These are phyloP conservation scores for Chloroceryle amazona DNA, from an alignment of 2,797 vertebrate species.

Conservation along the genomic window DNA sequence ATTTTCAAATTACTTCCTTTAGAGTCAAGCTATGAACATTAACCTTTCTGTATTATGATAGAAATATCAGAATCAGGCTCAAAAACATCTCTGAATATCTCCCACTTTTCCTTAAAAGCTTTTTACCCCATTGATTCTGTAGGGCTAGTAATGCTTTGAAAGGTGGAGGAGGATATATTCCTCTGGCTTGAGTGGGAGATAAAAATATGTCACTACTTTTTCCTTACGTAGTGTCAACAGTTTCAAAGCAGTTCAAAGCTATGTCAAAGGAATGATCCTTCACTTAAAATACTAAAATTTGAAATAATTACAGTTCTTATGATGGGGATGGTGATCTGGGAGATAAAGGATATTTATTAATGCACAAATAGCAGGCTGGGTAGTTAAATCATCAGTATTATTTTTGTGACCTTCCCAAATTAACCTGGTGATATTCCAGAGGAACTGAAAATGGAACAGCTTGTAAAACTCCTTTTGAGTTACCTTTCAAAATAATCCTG, in stretches of 20 bases:
- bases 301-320: not conserved
- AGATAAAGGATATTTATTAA: not conserved
- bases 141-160: not conserved
- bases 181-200: not conserved
- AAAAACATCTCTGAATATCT: not conserved
- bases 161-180: not conserved
- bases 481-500: not conserved
- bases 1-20: not conserved
- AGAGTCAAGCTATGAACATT: not conserved
- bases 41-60: not conserved
- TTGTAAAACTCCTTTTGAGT: not conserved
- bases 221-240: not conserved
- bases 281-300: not conserved
- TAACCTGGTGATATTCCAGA: not conserved
- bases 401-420: constrained; percentile 27
- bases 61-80: not conserved
- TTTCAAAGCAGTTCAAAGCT: not conserved
- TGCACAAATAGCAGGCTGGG: not conserved
- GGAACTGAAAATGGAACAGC: not conserved
- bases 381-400: not conserved
- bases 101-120: not conserved
- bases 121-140: not conserved
- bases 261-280: not conserved
- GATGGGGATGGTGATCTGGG: not conserved
- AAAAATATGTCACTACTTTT: not conserved